Conservation (phyloP, 2,888 invertebrate genomes). For the Xanthorhoe designata region DNA sequence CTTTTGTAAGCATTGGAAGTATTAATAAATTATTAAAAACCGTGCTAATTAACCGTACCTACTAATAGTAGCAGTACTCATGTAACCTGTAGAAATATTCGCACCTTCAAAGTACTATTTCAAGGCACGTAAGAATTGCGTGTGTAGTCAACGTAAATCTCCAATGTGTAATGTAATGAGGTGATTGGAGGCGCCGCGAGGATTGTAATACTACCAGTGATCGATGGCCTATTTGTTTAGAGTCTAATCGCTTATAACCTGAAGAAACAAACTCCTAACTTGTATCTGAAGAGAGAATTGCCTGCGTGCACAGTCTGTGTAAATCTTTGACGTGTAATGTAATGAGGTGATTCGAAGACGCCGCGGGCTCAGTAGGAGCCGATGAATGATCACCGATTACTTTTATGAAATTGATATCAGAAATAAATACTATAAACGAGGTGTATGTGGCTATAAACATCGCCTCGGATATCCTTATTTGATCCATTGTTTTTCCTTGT, state of each 20-base stretch:
- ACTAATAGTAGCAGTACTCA: background rate
- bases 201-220: constrained; percentile 7
- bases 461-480: background rate
- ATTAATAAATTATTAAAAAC: no score
- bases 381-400: constrained; percentile 56
- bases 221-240: constrained; percentile 20
- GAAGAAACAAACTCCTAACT: constrained; percentile 15
- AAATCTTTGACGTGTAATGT: constrained; percentile 65
- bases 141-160: constrained; percentile 65
- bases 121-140: constrained; percentile 51
- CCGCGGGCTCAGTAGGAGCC: constrained; percentile 53
- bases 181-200: constrained; percentile 19
- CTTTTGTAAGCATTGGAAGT: background rate
- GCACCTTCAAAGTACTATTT: constrained; percentile 19
- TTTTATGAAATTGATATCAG: constrained; percentile 46
- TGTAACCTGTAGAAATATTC: constrained; percentile 14
- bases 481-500: background rate
- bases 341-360: constrained; percentile 66
- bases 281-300: constrained; percentile 39
- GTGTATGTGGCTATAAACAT: background rate
- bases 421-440: constrained; percentile 21
- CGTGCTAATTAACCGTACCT: no score
- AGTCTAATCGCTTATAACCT: constrained; percentile 29
- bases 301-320: constrained; percentile 63
- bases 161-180: constrained; percentile 64